Evolutionary conservation across 1,140 invertebrate species (phyloP), one percentile per base, ranked within the genome.

Genomic region (Orchesella cincta): DNA sequence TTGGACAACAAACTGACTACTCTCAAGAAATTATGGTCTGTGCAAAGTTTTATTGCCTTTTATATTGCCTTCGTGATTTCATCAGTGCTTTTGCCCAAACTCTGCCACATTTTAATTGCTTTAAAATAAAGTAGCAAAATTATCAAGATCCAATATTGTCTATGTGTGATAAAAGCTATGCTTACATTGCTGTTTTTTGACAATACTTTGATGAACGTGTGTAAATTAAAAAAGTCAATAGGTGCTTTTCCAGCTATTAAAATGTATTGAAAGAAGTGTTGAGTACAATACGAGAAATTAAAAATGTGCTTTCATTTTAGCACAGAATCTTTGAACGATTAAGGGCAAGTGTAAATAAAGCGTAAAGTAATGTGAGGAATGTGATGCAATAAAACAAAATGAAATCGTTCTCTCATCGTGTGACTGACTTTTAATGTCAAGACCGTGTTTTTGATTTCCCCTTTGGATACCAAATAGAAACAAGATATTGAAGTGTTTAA

Each of bases 1-100:
- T 57, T 57, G 52, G 52, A 57, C 52, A 57, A 57, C 52, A n/a
- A 57, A 57, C 52, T 57, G 52, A 57, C 52, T 14, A 57, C 52
- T 57, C 23, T 57, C 52, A 57, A n/a, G 14, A 57, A 3, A 57
- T n/a, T n/a, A 46, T 12, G 8, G 39, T 46, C 23, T 23, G 23
- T 57, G 8, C 23, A 12, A 57, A 57, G 3, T 14, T 57, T 57
- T 57, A 57, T 57, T 14, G 23, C 52, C 23, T 57, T n/a, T 12
- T 18, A 46, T 46, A 46, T 46, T 5, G 39, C 18, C 18, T 18
- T 46, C 18, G 39, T 46, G 39, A 46, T 46, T 46, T 46, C 18
- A 46, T 46, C 39, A 46, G 18, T 46, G 39, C 39, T 46, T 46
- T 46, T 46, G 5, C 18, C 39, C 39, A 46, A 18, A 46, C 5